Evolutionary conservation across 2,888 invertebrate genomes (phyloP).

Genomic region (Amphimallon solstitiale): DNA sequence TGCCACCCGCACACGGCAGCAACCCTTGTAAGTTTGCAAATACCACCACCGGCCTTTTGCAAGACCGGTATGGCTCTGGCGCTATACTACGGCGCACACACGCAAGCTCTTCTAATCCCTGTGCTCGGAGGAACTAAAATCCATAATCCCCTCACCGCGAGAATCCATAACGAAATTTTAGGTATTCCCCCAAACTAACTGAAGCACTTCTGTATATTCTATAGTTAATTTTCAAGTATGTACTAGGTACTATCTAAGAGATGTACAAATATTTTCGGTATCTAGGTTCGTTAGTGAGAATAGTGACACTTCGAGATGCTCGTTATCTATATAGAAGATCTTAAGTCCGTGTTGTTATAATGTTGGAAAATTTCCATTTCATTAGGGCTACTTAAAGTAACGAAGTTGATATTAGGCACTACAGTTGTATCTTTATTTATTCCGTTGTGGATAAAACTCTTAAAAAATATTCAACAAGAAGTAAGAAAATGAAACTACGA

Average conservation of each 20-base stretch:
- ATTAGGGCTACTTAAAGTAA: too few species aligned
- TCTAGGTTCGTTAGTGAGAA: not conserved
- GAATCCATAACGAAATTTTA: conserved; percentile 49
- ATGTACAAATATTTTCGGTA: conserved; percentile 11
- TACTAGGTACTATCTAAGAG: too few species aligned
- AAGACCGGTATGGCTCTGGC: conserved; percentile 40
- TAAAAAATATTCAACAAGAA: too few species aligned
- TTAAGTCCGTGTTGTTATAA: too few species aligned
- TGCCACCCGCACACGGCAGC: conserved; percentile 25
- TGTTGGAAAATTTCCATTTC: too few species aligned
- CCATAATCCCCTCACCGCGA: conserved; percentile 53
- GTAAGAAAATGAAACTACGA: too few species aligned
- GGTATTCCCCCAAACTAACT: conserved; percentile 36
- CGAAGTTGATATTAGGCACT: too few species aligned
- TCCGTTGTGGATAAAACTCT: too few species aligned
- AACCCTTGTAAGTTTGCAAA: conserved; percentile 51
- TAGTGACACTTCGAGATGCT: too few species aligned
- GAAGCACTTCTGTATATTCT: conserved; percentile 35
- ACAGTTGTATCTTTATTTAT: too few species aligned
- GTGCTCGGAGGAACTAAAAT: conserved; percentile 56
- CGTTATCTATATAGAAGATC: too few species aligned
- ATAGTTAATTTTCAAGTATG: conserved; percentile 30
- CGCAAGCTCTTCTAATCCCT: conserved; percentile 57
- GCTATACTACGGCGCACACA: conserved; percentile 38
- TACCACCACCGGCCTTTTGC: conserved; percentile 54